Percentiles rank a stretch among this genome's conserved stretches.
Conservation (phyloP, 2,113 vertebrate species). For the Pitta sordida region DNA sequence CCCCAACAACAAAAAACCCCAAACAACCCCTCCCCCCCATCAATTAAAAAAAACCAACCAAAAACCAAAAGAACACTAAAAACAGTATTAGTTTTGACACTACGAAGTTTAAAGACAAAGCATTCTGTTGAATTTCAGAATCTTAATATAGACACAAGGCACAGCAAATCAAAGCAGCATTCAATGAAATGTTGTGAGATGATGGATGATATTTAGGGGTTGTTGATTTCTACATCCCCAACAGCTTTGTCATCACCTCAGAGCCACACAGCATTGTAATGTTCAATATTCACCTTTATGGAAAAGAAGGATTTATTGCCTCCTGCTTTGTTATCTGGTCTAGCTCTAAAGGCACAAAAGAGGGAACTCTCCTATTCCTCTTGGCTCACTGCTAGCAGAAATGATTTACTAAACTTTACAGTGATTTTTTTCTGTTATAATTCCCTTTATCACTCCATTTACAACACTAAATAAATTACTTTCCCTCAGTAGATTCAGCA, state of each 20-base stretch:
- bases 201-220: not conserved
- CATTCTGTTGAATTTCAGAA: not conserved
- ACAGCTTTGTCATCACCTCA: not conserved
- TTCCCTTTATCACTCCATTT: slow-evolving; percentile 16
- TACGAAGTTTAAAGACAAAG: not conserved
- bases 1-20: too few relatives aligned
- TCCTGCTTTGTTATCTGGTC: not conserved
- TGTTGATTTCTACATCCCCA: not conserved
- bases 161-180: not conserved
- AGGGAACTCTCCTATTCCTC: not conserved
- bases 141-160: not conserved
- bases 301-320: not conserved
- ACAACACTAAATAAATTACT: not conserved
- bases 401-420: not conserved
- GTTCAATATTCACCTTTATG: not conserved
- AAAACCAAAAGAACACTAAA: not conserved
- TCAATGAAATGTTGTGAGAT: not conserved
- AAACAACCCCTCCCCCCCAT: not conserved
- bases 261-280: not conserved
- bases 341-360: not conserved
- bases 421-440: not conserved
- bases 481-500: not conserved
- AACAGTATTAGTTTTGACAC: not conserved
- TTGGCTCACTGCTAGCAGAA: not conserved
- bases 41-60: too few relatives aligned